Conservation (phyloP, 2,113 vertebrate genomes). For the Mesoclemmys tuberculata region DNA sequence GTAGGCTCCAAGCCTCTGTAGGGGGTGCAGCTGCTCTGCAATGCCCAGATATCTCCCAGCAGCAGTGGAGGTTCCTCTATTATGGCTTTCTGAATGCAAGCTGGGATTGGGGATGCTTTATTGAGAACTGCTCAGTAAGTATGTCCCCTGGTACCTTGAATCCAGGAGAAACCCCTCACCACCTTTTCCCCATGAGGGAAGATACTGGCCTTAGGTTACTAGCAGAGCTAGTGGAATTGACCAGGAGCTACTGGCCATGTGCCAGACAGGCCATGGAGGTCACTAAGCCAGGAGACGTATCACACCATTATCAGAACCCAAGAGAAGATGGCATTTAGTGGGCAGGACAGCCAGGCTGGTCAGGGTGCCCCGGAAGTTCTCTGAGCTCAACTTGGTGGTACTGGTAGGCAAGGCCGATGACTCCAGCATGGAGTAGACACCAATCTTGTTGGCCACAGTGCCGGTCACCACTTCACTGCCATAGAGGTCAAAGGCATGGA, state of each 20-base stretch:
- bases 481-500: conserved; percentile 94
- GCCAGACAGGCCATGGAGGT: rapidly evolving
- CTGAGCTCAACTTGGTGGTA: conserved; percentile 93
- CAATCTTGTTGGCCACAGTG: conserved; percentile 95
- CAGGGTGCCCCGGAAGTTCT: conserved; percentile 96
- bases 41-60: conserved; percentile 42
- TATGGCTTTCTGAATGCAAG: conserved; percentile 59
- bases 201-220: not conserved
- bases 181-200: not conserved
- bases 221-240: not conserved
- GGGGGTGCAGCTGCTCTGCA: conserved; percentile 68
- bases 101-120: conserved; percentile 18
- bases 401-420: conserved; percentile 86
- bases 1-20: conserved; percentile 63
- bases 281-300: conserved; percentile 89
- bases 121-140: not conserved
- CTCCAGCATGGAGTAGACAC: conserved; percentile 93
- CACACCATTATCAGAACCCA: conserved; percentile 95
- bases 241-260: not conserved
- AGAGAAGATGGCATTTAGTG: conserved; percentile 93
- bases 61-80: conserved; percentile 58
- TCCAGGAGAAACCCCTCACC: not conserved
- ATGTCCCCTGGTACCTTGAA: not conserved
- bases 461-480: conserved; percentile 91
- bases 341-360: conserved; percentile 95